Conservation (phyloP, 2,113 vertebrate species). For the Machaerirhynchus nigripectus region DNA sequence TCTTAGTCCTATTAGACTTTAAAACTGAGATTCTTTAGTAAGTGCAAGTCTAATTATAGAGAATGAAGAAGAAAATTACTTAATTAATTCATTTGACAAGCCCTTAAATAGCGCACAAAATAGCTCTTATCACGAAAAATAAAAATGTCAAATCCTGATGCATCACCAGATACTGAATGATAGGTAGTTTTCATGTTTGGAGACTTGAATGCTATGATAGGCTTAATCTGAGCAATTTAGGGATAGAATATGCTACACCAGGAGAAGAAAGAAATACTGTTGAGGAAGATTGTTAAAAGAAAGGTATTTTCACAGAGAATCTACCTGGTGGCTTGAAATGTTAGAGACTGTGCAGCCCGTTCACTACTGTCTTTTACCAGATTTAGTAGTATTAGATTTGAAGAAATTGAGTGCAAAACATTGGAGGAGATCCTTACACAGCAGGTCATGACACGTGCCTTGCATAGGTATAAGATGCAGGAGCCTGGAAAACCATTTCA, state of each 20-base stretch:
- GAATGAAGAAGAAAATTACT: background rate
- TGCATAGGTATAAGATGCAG: background rate
- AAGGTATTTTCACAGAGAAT: background rate
- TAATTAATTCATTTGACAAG: background rate
- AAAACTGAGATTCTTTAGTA: background rate
- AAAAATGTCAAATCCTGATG: background rate
- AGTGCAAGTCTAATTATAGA: background rate
- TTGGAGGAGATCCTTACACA: background rate
- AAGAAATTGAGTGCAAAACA: background rate
- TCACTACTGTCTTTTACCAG: background rate
- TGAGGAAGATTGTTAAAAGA: background rate
- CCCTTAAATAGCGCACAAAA: background rate
- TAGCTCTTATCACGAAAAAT: background rate
- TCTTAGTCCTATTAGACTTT: background rate
- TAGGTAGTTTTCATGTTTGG: background rate
- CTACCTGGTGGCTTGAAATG: background rate
- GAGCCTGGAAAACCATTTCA: background rate
- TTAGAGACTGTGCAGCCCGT: background rate
- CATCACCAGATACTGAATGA: background rate
- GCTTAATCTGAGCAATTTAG: background rate
- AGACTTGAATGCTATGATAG: background rate
- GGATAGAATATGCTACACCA: background rate
- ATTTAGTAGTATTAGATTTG: background rate
- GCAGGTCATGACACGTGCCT: background rate
- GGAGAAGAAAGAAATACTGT: background rate